These are phyloP conservation scores for Acleris sparsana DNA, from an alignment of 2,888 invertebrate species.

Conservation along the genomic window DNA sequence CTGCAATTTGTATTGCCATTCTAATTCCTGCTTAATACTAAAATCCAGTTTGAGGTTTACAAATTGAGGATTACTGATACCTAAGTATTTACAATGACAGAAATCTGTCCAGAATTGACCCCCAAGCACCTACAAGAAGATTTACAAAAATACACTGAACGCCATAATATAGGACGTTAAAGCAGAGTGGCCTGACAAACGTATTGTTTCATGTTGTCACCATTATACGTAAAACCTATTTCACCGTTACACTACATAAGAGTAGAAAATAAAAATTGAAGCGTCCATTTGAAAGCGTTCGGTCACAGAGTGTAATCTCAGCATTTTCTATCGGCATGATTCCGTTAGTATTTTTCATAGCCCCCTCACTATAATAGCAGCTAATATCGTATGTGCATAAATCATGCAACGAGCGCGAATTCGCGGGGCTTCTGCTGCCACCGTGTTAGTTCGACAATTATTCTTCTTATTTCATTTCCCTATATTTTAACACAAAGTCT, in stretches of 20 bases:
- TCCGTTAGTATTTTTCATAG: constrained; percentile 33
- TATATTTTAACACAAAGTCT: neutral
- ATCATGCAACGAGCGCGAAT: constrained; percentile 28
- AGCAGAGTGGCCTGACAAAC: neutral
- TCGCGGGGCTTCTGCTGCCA: constrained; percentile 16
- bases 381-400: constrained; percentile 34
- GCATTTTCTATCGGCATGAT: constrained; percentile 29
- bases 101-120: too few relatives aligned
- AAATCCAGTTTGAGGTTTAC: too few relatives aligned
- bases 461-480: constrained; percentile 1
- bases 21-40: too few relatives aligned
- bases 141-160: too few relatives aligned
- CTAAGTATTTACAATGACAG: too few relatives aligned
- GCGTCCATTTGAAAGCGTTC: constrained; percentile 18
- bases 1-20: too few relatives aligned
- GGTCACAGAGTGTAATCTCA: constrained; percentile 14
- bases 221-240: neutral
- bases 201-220: neutral
- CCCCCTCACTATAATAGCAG: constrained; percentile 19
- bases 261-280: constrained; percentile 19
- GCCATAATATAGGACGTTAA: neutral
- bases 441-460: constrained; percentile 14
- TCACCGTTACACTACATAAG: neutral
- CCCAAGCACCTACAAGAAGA: too few relatives aligned
- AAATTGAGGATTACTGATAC: too few relatives aligned